These are phyloP conservation scores for Camponotus fellah DNA, from an alignment of 2,888 invertebrate genomes.

Conservation along the genomic window DNA sequence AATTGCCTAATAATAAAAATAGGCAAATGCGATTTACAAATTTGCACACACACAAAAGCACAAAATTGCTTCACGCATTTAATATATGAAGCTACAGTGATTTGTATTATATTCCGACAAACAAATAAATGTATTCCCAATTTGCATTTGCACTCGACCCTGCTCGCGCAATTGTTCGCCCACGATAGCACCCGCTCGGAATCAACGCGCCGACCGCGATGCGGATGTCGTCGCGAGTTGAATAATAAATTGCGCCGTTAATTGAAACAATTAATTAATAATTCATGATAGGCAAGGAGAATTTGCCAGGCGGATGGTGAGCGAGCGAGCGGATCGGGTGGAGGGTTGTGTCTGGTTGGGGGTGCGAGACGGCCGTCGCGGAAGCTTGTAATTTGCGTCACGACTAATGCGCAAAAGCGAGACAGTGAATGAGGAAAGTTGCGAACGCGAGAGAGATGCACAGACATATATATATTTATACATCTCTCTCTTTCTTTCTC, in stretches of 20 bases:
- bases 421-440: conserved; percentile 49
- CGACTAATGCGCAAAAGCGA: conserved; percentile 79
- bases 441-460: conserved; percentile 52
- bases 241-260: conserved; percentile 85
- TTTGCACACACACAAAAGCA: background rate
- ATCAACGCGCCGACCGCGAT: conserved; percentile 70
- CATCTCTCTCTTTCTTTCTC: background rate
- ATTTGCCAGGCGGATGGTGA: conserved; percentile 80
- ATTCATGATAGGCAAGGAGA: conserved; percentile 85
- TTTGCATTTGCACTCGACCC: conserved; percentile 59
- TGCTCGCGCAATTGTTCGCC: conserved; percentile 69
- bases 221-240: conserved; percentile 79
- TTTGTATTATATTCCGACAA: conserved; percentile 41
- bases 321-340: conserved; percentile 62
- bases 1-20: background rate
- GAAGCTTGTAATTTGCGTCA: conserved; percentile 85
- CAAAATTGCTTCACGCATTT: conserved; percentile 4
- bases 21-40: background rate
- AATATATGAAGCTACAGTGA: conserved; percentile 40
- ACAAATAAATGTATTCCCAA: conserved; percentile 61
- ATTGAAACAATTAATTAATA: conserved; percentile 86
- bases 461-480: conserved; percentile 69
- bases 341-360: conserved; percentile 51
- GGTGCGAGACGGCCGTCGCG: conserved; percentile 67
- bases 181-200: conserved; percentile 63